A percentile compares a stretch with the other conserved stretches of the same genome.
Conservation (phyloP, 2,888 invertebrate genomes). For the Hemicrepidius hirtus region DNA sequence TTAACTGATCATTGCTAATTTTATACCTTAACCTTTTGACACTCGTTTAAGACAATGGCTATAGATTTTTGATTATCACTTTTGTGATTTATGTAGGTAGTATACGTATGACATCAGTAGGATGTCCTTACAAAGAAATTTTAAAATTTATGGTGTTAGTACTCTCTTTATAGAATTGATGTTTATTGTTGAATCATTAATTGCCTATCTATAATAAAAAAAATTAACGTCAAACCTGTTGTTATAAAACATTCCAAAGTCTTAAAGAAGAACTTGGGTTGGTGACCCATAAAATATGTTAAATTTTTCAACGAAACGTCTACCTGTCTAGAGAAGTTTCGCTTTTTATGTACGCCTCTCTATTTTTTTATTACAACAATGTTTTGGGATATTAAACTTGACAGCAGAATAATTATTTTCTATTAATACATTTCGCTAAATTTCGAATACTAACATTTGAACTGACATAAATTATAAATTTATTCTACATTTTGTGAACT, state of each 20-base stretch:
- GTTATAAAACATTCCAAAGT: constrained; percentile 11
- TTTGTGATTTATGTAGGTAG: neutral
- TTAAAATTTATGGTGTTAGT: constrained; percentile 2
- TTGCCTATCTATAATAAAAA: constrained; percentile 11
- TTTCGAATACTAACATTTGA: neutral
- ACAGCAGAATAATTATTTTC: no score
- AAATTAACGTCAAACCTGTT: neutral
- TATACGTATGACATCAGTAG: neutral
- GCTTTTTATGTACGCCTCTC: neutral
- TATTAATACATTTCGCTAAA: neutral
- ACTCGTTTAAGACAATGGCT: neutral
- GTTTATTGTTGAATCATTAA: neutral
- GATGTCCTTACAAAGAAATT: neutral
- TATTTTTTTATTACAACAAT: no score
- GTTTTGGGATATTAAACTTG: no score
- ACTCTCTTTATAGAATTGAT: neutral
- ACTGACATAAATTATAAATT: neutral
- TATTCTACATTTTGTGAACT: neutral
- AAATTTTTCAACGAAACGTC: neutral
- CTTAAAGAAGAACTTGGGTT: constrained; percentile 8
- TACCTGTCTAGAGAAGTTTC: neutral
- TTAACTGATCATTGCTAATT: neutral
- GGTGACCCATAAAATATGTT: constrained; percentile 8
- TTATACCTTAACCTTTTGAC: constrained; percentile 5
- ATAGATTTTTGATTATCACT: no score